Conservation (phyloP, 2,797 vertebrate species). For the Lacerta viridis region DNA sequence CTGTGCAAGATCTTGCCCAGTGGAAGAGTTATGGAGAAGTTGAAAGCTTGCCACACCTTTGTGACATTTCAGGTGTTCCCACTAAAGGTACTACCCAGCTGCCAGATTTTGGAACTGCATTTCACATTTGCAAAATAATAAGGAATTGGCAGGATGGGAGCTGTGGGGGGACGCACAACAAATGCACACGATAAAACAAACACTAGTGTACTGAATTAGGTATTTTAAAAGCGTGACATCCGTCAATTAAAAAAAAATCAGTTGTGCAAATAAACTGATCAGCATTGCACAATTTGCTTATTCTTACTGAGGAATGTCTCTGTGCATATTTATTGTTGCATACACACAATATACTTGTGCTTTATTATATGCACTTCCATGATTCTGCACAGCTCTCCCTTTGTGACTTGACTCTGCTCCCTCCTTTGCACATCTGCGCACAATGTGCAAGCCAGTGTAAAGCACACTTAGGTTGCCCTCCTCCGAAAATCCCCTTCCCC, state of each 20-base stretch:
- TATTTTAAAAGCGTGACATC: not conserved
- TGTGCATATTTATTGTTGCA: no score
- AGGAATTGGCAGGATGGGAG: not conserved
- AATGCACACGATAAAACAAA: not conserved
- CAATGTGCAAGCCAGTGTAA: not conserved
- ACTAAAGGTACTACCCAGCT: no score
- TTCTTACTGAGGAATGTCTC: conserved; percentile 10
- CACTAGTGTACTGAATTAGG: not conserved
- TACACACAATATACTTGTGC: not conserved
- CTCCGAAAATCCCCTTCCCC: not conserved
- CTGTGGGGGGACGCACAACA: not conserved
- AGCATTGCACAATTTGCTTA: not conserved
- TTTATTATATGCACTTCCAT: not conserved
- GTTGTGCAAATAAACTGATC: not conserved
- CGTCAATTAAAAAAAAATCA: not conserved
- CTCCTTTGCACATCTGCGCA: no score
- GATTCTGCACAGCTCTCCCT: not conserved
- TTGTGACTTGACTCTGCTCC: not conserved
- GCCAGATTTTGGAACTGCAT: not conserved
- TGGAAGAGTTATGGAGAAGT: no score
- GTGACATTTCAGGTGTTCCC: no score
- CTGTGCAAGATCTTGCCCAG: no score
- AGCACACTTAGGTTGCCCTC: not conserved
- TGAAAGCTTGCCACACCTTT: no score
- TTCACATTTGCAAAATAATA: not conserved